Conservation (phyloP, 2,888 invertebrate genomes). For the Spisula solida region DNA sequence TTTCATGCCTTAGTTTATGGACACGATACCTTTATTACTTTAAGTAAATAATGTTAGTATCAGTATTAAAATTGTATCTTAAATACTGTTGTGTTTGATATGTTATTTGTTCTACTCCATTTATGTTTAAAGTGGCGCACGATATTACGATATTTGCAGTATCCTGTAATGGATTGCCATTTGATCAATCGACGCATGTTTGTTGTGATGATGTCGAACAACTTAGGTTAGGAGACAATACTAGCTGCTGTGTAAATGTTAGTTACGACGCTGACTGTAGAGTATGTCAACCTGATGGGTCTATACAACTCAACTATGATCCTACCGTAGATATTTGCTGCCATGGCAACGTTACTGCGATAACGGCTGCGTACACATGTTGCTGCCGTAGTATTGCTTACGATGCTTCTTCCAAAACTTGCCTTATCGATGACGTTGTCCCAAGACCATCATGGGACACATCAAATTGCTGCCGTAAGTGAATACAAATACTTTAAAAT, state of each 20-base stretch:
- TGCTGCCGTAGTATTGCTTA: slow-evolving; percentile 1
- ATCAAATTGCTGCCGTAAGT: slow-evolving; percentile 29
- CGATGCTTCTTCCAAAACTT: slow-evolving; percentile 6
- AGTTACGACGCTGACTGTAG: not conserved
- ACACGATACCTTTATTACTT: no score
- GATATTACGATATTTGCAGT: not conserved
- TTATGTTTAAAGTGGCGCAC: not conserved
- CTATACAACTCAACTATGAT: not conserved
- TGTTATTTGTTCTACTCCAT: not conserved
- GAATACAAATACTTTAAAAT: not conserved
- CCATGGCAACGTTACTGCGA: not conserved
- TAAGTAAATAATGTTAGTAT: no score
- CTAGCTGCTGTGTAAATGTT: not conserved
- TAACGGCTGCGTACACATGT: not conserved
- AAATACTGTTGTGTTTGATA: no score
- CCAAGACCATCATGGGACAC: not conserved
- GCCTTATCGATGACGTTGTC: not conserved
- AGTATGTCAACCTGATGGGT: not conserved
- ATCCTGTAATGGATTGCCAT: not conserved
- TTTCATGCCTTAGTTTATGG: no score
- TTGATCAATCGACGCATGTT: not conserved
- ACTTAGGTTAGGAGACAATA: not conserved
- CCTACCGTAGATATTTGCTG: slow-evolving; percentile 12
- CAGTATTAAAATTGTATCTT: no score
- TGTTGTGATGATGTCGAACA: slow-evolving; percentile 21